phyloP scores from a whole-genome alignment of 35 echinoderm and acorn worm genomes.

The Apostichopus japonicus region DNA sequence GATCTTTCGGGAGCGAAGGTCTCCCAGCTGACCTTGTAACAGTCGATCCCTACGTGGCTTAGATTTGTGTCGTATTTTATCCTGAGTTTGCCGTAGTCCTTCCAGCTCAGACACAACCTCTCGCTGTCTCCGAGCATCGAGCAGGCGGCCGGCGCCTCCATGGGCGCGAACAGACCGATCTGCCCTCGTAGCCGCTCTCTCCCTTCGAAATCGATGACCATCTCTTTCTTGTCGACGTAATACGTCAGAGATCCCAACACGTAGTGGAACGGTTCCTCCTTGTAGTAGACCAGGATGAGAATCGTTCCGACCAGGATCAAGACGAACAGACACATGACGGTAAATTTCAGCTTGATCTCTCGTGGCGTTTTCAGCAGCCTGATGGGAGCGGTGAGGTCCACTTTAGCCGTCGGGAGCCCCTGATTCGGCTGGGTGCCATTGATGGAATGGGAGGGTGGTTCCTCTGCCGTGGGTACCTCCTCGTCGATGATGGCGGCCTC shows the following conservation, averaged over 20 bases:
- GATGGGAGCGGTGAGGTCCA: slow-evolving; percentile 56
- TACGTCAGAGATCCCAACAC: slow-evolving; percentile 29
- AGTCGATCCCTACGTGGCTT: slow-evolving; percentile 4
- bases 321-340: slow-evolving; percentile 54
- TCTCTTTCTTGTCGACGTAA: slow-evolving; percentile 35
- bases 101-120: slow-evolving; percentile 47
- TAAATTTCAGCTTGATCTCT: slow-evolving; percentile 67
- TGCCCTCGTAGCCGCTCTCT: slow-evolving; percentile 2
- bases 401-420: neutral
- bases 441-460: neutral
- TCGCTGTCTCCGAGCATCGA: neutral
- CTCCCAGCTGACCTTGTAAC: slow-evolving; percentile 55
- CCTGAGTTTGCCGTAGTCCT: slow-evolving; percentile 28
- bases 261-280: slow-evolving; percentile 53
- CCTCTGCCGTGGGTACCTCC: neutral
- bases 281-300: slow-evolving; percentile 41
- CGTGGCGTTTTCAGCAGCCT: slow-evolving; percentile 60
- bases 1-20: neutral
- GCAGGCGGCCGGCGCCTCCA: slow-evolving; percentile 8
- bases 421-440: neutral
- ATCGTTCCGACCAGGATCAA: slow-evolving; percentile 52
- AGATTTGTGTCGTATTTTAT: neutral
- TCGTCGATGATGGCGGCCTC: slow-evolving; percentile 27
- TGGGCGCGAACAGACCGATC: slow-evolving; percentile 29
- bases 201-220: slow-evolving; percentile 22